Evolutionary conservation across 2,888 invertebrate genomes (phyloP).

Genomic region (Petrophora chlorosata): DNA sequence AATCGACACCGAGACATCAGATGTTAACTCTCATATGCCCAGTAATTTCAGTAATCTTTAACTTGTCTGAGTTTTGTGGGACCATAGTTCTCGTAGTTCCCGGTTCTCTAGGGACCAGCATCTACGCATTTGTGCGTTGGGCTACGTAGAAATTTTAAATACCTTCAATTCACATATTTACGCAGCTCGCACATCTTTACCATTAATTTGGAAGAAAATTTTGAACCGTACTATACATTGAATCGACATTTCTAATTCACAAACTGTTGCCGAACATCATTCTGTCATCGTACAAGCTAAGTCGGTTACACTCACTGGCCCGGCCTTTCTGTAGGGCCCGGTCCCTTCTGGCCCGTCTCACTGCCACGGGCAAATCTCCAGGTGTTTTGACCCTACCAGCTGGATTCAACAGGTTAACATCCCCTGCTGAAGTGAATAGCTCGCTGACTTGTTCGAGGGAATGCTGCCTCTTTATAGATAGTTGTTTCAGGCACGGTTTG

Average conservation of each 20-base stretch:
- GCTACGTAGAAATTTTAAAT: no score
- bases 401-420: conserved; percentile 87
- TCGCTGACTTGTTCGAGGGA: conserved; percentile 91
- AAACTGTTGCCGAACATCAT: conserved; percentile 89
- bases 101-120: no score
- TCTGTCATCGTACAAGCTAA: conserved; percentile 94
- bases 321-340: conserved; percentile 81
- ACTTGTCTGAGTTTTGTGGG: no score
- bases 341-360: conserved; percentile 86
- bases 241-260: conserved; percentile 32
- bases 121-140: no score
- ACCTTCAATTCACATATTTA: neutral
- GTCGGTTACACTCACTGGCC: conserved; percentile 84
- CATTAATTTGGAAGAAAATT: neutral
- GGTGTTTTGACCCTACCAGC: conserved; percentile 92
- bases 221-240: no score
- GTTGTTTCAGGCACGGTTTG: conserved; percentile 59
- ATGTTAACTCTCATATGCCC: no score
- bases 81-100: no score
- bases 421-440: conserved; percentile 88
- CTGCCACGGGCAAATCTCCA: conserved; percentile 91
- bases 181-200: neutral
- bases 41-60: no score
- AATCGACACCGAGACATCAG: no score
- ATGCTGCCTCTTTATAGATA: conserved; percentile 84